Conservation (phyloP, 2,113 vertebrate species). For the Corythaixoides concolor region DNA sequence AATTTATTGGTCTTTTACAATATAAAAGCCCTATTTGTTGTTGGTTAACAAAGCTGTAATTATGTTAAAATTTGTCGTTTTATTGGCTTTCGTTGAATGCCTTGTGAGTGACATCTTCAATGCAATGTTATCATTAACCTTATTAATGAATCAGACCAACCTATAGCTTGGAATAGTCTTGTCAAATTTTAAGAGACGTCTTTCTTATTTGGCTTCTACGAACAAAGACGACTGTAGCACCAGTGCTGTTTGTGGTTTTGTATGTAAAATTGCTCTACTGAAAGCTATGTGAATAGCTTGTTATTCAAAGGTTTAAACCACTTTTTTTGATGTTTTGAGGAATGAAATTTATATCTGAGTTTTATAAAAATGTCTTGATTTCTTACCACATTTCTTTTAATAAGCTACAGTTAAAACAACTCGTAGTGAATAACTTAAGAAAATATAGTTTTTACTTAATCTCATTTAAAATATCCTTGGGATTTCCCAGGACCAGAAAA, state of each 20-base stretch:
- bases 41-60: neutral
- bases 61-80: neutral
- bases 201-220: neutral
- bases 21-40: neutral
- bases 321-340: neutral
- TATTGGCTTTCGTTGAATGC: neutral
- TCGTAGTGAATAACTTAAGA: neutral
- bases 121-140: neutral
- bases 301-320: neutral
- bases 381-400: neutral
- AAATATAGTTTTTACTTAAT: neutral
- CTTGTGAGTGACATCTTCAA: neutral
- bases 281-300: neutral
- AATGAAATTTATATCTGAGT: neutral
- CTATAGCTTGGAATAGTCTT: neutral
- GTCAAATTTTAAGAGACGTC: neutral
- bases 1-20: neutral
- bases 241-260: neutral
- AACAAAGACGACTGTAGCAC: neutral
- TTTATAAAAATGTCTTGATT: neutral
- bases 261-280: neutral
- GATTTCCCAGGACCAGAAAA: constrained; percentile 3
- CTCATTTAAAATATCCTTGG: neutral
- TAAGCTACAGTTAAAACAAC: neutral
- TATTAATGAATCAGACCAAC: neutral